These are phyloP conservation scores for Cydia amplana DNA, from an alignment of 1,140 invertebrate species.

Conservation along the genomic window DNA sequence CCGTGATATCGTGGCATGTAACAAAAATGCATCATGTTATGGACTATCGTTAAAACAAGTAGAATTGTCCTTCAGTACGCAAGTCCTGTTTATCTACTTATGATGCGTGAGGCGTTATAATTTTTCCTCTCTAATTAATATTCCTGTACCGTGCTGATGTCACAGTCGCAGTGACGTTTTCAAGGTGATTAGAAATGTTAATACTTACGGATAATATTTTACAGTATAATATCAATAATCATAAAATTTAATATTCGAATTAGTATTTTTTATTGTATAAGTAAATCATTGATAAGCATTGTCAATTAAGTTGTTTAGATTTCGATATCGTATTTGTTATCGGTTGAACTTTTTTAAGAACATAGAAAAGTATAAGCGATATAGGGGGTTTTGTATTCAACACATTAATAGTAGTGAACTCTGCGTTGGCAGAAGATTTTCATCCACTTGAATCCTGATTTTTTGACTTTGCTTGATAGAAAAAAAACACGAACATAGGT, in stretches of 20 bases:
- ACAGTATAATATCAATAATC: slow-evolving; percentile 17
- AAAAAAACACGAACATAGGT: too few species aligned
- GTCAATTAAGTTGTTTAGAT: not conserved
- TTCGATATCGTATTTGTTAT: not conserved
- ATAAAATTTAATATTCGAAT: slow-evolving; percentile 14
- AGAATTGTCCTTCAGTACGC: not conserved
- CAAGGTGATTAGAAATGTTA: slow-evolving; percentile 18
- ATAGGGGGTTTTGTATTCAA: not conserved
- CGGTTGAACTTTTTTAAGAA: not conserved
- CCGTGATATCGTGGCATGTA: not conserved
- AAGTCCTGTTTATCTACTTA: slow-evolving; percentile 21
- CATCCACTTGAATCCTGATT: too few species aligned
- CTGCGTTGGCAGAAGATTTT: too few species aligned
- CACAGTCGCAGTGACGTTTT: slow-evolving; percentile 24
- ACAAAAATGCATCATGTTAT: not conserved
- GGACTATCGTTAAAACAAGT: not conserved
- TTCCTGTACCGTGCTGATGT: slow-evolving; percentile 18
- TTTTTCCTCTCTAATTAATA: slow-evolving; percentile 33
- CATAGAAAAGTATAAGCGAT: not conserved
- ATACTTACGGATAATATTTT: slow-evolving; percentile 10
- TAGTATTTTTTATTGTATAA: slow-evolving; percentile 2
- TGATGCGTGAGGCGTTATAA: slow-evolving; percentile 9
- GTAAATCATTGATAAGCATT: slow-evolving; percentile 5
- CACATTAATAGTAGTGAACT: too few species aligned
- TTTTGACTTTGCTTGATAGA: too few species aligned